Evolutionary conservation across 2,888 invertebrate species (phyloP), one percentile per base, ranked within the genome.

Genomic region (Dicyrtomina minuta): DNA sequence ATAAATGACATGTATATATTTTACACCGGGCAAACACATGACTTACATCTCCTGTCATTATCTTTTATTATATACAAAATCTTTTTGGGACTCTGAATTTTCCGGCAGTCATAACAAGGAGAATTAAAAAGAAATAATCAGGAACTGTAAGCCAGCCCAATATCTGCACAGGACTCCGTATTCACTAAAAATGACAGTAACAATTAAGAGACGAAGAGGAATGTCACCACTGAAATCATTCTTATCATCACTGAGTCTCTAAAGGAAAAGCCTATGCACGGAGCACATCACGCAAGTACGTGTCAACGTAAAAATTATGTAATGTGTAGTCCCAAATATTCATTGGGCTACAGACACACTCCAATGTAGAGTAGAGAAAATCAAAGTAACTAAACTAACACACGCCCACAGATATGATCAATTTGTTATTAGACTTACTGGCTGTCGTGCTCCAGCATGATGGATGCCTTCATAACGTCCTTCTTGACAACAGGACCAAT

Each of bases 401-500:
- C 24, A 56, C 15, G 46, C 46, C 8, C 46, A 8, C 46, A 46
- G n/a, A 46, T 12, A n/a, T 56, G 27, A 56, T 27, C 56, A 56
- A 58, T 58, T 27, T 39, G 22, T 39, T 39, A 39, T n/a, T 22
- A 24, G 81, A 88, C 89, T 88, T 83, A 95, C 88, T 94, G 93
- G 71, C 91, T 89, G 81, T 98, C 97, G 83, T 97, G 96, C 82
- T 99, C 98, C 85, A 99, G 84, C 99, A 99, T 99, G 77, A 93
- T 94, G n/a, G 98, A 97, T 22, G 98, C 97, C 82, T 95, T 97
- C 94, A 98, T 98, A 53, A 99, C 96, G 84, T 99, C 99, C 81
- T 93, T 93, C 83, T 96, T 98, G 79, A 98, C 99, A 66, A 99
- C 97, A 39, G 99, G 99, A 15, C 99, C 99, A 84, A 99, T 99